Evolutionary conservation across 2,797 vertebrate genomes (phyloP).

Genomic region (Anguilla pacifica): DNA sequence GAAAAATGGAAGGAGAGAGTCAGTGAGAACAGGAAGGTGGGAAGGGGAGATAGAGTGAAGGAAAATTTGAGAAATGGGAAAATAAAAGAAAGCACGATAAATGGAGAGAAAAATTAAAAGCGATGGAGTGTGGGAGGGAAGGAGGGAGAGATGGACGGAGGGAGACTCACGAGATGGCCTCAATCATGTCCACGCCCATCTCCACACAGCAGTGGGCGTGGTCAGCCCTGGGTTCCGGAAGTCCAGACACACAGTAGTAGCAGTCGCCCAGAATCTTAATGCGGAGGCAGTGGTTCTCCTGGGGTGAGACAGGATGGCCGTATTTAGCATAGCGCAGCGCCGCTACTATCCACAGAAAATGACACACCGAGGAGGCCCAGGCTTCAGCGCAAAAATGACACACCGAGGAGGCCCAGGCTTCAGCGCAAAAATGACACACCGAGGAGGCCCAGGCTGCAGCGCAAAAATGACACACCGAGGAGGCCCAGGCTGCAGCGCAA

Average conservation of each 20-base stretch:
- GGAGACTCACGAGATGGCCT: constrained; percentile 90
- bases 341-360: not conserved
- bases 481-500: not conserved
- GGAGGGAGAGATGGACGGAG: not conserved
- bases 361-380: not conserved
- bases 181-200: constrained; percentile 98
- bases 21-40: not conserved
- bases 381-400: not conserved
- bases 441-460: not conserved
- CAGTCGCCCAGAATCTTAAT: constrained; percentile 98
- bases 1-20: not conserved
- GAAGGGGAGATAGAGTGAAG: not conserved
- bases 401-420: not conserved
- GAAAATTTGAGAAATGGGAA: not conserved
- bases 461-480: not conserved
- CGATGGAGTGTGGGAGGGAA: not conserved
- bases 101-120: not conserved
- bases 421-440: not conserved
- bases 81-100: not conserved
- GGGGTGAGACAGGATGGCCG: not conserved
- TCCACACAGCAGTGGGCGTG: constrained; percentile 98
- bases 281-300: constrained; percentile 96
- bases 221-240: constrained; percentile 91
- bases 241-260: constrained; percentile 94
- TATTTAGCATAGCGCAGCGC: not conserved